Evolutionary conservation across 2,888 invertebrate genomes (phyloP), one percentile per base, ranked within the genome.

Genomic region (Microctonus hyperodae): DNA sequence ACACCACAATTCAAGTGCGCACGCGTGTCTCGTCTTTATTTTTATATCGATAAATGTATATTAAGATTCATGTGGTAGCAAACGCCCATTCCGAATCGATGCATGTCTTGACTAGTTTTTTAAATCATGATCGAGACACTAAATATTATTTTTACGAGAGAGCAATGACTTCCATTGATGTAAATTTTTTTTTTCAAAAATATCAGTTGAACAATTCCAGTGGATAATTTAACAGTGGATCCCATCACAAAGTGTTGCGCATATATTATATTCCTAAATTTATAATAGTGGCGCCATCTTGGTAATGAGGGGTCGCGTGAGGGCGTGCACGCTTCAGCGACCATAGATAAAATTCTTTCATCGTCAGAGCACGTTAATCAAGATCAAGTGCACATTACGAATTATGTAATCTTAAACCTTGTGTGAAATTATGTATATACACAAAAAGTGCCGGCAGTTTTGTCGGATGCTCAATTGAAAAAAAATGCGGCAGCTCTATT

Each of bases 1-100:
- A 71, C 70, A 68, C 70, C 64, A 71, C 68, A 70, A 71, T 71
- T 68, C 70, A 69, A 69, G 65, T 67, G 66, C 56, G 57, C 62
- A 68, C 66, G 69, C 71, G 69, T 69, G 69, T 69, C 68, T 71
- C 65, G 65, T 55, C 9, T 23, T 4, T 5, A 23, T 22, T 23
- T 51, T 51, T 51, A 23, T n/a, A 40, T 40, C 35, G 22, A 58
- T 58, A 40, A 28, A 10, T 10, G 2, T 23, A 10, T 23, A 25
- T 25, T 22, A 44, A 20, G 44, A 44, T 16, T 44, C 44, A 44
- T 44, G 44, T 44, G 44, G 44, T 16, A 44, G 16, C 44, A 6
- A 44, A 3, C 1, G 44, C 6, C 7, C 20, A 28, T 7, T 5
- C 9, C 4, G 3, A n/a, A 5, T 16, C 20, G 16, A 16, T 44